Percentiles rank a stretch among this genome's conserved stretches.
Conservation (phyloP, 2,113 vertebrate species). For the Macquaria australasica region DNA sequence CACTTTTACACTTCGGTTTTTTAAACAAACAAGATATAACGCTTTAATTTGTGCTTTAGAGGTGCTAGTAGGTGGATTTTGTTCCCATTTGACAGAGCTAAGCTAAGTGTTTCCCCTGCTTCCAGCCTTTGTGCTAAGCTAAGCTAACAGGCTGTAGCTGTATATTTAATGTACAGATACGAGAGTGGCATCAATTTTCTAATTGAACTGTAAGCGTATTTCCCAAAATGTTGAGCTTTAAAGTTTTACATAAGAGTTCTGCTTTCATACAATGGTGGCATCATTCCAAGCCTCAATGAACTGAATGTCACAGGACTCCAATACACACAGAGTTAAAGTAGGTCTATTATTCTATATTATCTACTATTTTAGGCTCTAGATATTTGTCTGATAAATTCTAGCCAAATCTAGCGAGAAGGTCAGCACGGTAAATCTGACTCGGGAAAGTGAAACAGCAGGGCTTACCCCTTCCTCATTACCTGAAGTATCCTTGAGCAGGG, state of each 20-base stretch:
- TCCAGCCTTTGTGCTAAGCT: not conserved
- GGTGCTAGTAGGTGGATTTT: not conserved
- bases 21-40: not conserved
- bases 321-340: not conserved
- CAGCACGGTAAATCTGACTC: not conserved
- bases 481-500: slow-evolving; percentile 6
- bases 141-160: no score
- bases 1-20: not conserved
- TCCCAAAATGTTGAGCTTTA: not conserved
- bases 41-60: not conserved
- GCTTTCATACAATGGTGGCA: not conserved
- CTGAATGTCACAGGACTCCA: not conserved
- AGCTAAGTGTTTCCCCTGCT: not conserved
- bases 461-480: not conserved
- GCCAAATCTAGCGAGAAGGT: not conserved
- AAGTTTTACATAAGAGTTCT: not conserved
- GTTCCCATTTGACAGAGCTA: not conserved
- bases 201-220: not conserved
- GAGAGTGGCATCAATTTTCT: no score
- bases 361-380: not conserved
- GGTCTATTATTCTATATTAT: no score
- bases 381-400: not conserved
- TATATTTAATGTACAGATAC: no score
- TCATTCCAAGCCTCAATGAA: not conserved
- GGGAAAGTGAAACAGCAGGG: not conserved